Conservation (phyloP, 2,888 invertebrate genomes). For the Clistopyga incitator region DNA sequence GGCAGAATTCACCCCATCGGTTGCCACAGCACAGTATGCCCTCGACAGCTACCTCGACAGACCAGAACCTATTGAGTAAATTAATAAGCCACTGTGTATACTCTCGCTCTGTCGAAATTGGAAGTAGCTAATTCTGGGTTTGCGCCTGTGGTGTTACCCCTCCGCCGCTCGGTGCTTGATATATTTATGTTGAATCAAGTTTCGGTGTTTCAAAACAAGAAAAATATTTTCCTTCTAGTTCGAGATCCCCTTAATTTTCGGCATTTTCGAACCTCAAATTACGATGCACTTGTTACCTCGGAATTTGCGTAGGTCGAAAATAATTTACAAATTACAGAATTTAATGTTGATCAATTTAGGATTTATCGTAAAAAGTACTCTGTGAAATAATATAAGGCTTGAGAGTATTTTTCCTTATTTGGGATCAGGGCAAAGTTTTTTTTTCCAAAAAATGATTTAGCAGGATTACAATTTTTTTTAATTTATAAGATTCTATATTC, state of each 20-base stretch:
- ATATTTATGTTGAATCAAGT: constrained; percentile 6
- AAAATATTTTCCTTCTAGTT: neutral
- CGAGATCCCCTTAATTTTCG: neutral
- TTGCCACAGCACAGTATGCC: constrained; percentile 31
- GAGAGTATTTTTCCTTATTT: no score
- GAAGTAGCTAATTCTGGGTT: constrained; percentile 79
- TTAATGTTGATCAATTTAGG: no score
- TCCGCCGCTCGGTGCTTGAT: neutral
- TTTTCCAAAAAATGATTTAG: no score
- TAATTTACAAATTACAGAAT: no score
- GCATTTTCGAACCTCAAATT: neutral
- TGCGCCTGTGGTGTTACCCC: constrained; percentile 42
- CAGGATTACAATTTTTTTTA: no score
- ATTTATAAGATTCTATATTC: no score
- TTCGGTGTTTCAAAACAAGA: neutral
- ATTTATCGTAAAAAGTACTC: no score
- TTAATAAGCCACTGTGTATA: constrained; percentile 79
- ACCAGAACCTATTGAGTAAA: constrained; percentile 77
- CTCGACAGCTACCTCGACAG: constrained; percentile 55
- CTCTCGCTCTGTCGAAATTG: constrained; percentile 75
- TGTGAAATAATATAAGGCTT: no score
- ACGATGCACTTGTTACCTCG: no score
- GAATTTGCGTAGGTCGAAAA: no score
- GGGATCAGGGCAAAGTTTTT: no score
- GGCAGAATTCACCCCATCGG: constrained; percentile 60